phyloP scores from a whole-genome alignment of 2,113 vertebrate species.

The Stigmatopora nigra region DNA sequence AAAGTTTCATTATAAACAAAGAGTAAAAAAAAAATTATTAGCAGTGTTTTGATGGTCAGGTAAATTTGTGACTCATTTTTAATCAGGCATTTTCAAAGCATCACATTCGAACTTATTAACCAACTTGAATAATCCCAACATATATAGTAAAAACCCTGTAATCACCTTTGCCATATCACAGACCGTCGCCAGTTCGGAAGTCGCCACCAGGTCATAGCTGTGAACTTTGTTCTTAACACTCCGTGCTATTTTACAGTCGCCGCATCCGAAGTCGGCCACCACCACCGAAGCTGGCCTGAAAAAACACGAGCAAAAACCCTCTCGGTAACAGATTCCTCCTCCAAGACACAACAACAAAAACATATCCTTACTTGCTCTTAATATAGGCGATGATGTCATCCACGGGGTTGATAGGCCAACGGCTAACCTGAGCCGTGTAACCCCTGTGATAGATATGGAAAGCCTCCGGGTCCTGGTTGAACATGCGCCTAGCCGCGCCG shows the following conservation, averaged over 20 bases:
- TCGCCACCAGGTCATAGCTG: constrained; percentile 82
- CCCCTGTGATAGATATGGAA: constrained; percentile 82
- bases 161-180: constrained; percentile 90
- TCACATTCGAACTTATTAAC: too few species aligned
- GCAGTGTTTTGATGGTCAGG: too few species aligned
- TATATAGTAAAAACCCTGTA: neutral
- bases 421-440: constrained; percentile 78
- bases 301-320: rapidly evolving
- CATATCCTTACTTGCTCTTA: constrained; percentile 67
- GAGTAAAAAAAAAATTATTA: too few species aligned
- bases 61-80: too few species aligned
- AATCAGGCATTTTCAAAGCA: too few species aligned
- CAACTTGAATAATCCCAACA: too few species aligned
- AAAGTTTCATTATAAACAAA: too few species aligned
- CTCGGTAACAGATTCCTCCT: too few species aligned
- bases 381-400: constrained; percentile 76
- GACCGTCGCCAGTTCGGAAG: constrained; percentile 77
- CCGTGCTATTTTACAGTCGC: constrained; percentile 82
- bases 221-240: constrained; percentile 83
- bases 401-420: constrained; percentile 83
- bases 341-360: neutral
- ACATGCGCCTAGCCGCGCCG: constrained; percentile 73
- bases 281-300: constrained; percentile 77
- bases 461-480: constrained; percentile 76
- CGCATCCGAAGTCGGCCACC: constrained; percentile 92